A percentile compares a stretch with the other conserved stretches of the same genome.
These are phyloP conservation scores for Arizona elegans DNA, from an alignment of 2,113 vertebrate genomes.

Conservation along the genomic window DNA sequence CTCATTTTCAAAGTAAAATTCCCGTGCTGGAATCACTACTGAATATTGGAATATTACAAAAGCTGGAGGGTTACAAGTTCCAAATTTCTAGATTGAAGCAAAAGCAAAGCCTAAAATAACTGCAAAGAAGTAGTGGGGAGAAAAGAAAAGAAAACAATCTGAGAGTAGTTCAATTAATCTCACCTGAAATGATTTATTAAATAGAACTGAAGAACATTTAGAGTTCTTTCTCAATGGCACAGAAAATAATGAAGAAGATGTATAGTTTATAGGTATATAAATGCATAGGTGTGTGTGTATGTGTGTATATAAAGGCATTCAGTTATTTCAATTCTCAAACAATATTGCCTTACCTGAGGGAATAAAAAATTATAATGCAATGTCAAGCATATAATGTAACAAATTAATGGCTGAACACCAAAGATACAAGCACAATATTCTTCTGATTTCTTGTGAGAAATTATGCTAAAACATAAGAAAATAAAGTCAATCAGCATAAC, in stretches of 20 bases:
- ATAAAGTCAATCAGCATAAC: constrained; percentile 24
- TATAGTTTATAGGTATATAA: background rate
- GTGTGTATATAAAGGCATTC: constrained; percentile 16
- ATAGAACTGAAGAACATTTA: constrained; percentile 32
- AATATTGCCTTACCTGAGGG: background rate
- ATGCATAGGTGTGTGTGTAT: too few species aligned
- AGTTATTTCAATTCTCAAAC: constrained; percentile 35
- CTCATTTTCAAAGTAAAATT: background rate
- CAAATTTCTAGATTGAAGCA: background rate
- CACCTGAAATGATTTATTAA: constrained; percentile 26
- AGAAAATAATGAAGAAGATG: constrained; percentile 25
- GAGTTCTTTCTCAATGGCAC: constrained; percentile 2
- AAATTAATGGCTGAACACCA: constrained; percentile 21
- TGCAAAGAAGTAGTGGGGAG: constrained; percentile 3
- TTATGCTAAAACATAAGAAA: constrained; percentile 33
- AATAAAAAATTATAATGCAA: constrained; percentile 23
- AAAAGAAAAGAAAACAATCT: constrained; percentile 1
- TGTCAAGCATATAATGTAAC: constrained; percentile 5
- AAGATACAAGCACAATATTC: background rate
- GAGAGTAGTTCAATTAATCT: constrained; percentile 22
- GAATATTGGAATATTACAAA: background rate
- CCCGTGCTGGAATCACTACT: background rate
- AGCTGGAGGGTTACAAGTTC: background rate
- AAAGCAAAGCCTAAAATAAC: background rate
- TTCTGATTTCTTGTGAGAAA: constrained; percentile 21